Percentiles rank a stretch among this genome's conserved stretches.
Conservation (phyloP, 2,888 invertebrate species). For the Xylota sylvarum region DNA sequence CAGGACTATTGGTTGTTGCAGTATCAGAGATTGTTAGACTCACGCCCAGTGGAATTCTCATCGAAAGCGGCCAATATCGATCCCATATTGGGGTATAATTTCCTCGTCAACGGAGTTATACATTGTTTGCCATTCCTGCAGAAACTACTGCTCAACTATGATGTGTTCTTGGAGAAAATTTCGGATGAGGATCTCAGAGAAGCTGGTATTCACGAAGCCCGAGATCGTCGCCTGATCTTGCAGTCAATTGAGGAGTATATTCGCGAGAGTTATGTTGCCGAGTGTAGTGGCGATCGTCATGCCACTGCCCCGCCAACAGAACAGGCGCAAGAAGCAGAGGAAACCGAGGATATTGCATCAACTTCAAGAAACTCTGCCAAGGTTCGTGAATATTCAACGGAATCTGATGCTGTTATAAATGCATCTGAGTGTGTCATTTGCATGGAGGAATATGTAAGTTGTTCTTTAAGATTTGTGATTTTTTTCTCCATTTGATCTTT, state of each 20-base stretch:
- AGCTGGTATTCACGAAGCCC: slow-evolving; percentile 86
- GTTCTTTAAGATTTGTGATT: no score
- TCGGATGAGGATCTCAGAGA: slow-evolving; percentile 86
- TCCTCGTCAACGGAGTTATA: slow-evolving; percentile 90
- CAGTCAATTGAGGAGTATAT: slow-evolving; percentile 88
- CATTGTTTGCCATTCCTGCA: slow-evolving; percentile 91
- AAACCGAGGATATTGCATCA: slow-evolving; percentile 17
- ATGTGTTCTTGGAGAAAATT: slow-evolving; percentile 83
- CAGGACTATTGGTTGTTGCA: slow-evolving; percentile 91
- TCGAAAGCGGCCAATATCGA: slow-evolving; percentile 88
- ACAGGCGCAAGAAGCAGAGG: slow-evolving; percentile 34
- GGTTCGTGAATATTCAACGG: slow-evolving; percentile 78
- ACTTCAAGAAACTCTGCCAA: slow-evolving; percentile 82
- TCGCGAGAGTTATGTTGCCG: slow-evolving; percentile 78
- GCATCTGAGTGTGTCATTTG: slow-evolving; percentile 93
- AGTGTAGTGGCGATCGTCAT: slow-evolving; percentile 52
- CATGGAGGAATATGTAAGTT: slow-evolving; percentile 89
- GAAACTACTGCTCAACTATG: slow-evolving; percentile 78
- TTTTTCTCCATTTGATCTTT: slow-evolving; percentile 66
- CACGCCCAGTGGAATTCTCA: slow-evolving; percentile 88
- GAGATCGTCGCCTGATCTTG: slow-evolving; percentile 88
- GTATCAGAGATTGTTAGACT: slow-evolving; percentile 93
- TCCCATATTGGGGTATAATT: slow-evolving; percentile 88
- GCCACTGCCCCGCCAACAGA: slow-evolving; percentile 80
- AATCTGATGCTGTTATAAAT: slow-evolving; percentile 82